Evolutionary conservation across 2,113 vertebrate species (phyloP).

Genomic region (Chauna torquata): DNA sequence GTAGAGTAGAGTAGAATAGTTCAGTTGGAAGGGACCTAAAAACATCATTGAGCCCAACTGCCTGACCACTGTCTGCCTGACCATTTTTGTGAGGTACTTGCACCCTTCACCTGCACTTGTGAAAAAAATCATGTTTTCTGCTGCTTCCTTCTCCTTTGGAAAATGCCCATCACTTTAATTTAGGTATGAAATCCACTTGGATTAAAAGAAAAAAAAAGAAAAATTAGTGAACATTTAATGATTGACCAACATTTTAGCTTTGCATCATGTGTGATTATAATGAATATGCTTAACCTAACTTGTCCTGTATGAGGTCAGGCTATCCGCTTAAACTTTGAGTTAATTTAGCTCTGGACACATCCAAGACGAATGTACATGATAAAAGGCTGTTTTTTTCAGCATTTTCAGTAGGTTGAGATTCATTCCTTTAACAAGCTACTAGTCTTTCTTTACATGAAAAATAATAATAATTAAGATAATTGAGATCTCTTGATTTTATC

Average conservation of each 20-base stretch:
- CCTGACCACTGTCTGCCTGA: no score
- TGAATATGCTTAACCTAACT: background rate
- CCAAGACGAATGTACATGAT: background rate
- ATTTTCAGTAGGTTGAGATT: background rate
- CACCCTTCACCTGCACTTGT: fast-evolving
- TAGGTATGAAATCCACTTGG: background rate
- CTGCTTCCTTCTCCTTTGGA: background rate
- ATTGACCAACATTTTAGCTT: background rate
- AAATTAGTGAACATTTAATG: background rate
- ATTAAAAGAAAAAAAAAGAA: background rate
- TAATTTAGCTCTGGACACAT: background rate
- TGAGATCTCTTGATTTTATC: background rate
- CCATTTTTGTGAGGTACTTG: no score
- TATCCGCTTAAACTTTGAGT: background rate
- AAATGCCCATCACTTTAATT: background rate
- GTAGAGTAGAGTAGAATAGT: no score
- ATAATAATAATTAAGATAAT: background rate
- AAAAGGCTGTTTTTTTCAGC: background rate
- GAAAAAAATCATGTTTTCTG: background rate
- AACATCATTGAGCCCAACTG: no score
- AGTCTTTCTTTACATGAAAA: background rate
- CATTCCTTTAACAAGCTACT: background rate
- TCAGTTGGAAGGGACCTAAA: no score
- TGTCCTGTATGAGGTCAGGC: background rate
- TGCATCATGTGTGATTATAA: background rate